Percentiles rank a stretch among this genome's conserved stretches.
These are phyloP conservation scores for Grammomys surdaster DNA, from an alignment of 2,113 vertebrate species.

Conservation along the genomic window DNA sequence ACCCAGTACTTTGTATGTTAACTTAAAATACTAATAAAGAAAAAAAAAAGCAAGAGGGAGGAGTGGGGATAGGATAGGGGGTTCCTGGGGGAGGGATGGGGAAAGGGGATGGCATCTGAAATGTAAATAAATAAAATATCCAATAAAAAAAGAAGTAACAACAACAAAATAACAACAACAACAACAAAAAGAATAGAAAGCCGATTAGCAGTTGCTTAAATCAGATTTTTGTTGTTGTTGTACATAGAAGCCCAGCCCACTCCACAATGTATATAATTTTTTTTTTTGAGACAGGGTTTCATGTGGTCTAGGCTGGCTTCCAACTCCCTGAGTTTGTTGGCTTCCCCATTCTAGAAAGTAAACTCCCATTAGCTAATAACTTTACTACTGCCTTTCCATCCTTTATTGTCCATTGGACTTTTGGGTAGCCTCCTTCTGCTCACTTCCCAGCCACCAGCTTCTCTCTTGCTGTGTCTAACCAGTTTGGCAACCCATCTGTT, in stretches of 20 bases:
- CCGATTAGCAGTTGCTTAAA: not conserved
- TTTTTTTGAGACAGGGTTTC: not conserved
- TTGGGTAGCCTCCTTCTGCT: slow-evolving; percentile 3
- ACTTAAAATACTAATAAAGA: no score
- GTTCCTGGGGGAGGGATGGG: no score
- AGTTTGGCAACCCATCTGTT: not conserved
- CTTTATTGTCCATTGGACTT: not conserved
- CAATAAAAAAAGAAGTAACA: no score
- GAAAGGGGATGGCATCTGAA: no score
- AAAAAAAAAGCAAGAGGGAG: no score
- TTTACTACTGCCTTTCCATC: not conserved
- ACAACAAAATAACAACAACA: no score
- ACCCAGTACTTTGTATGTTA: no score
- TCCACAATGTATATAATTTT: not conserved
- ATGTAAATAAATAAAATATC: no score
- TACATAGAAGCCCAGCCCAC: not conserved
- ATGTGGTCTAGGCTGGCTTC: not conserved
- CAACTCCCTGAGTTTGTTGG: not conserved
- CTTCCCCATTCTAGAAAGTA: slow-evolving; percentile 2
- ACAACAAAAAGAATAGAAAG: not conserved
- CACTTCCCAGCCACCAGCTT: not conserved
- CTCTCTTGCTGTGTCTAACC: not conserved
- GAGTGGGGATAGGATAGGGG: no score
- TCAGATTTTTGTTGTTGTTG: not conserved
- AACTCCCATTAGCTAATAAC: not conserved